A percentile compares a stretch with the other conserved stretches of the same genome.
phyloP scores from a whole-genome alignment of 2,113 vertebrate species.

The Sphyrna mokarran region DNA sequence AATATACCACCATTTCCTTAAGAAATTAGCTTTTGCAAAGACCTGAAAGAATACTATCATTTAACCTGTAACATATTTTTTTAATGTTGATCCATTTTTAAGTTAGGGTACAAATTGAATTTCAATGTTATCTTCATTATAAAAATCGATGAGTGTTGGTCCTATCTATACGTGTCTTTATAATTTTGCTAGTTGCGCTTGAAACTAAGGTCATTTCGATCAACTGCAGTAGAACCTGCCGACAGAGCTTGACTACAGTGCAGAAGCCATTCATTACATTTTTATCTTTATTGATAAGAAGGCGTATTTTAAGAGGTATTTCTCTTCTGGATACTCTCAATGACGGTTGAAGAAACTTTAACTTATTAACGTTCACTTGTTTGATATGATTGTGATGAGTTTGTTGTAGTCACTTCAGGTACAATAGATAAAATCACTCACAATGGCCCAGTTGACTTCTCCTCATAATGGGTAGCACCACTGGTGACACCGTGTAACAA shows the following conservation, averaged over 20 bases:
- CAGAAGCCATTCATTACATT: neutral
- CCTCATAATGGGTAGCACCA: neutral
- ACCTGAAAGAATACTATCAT: neutral
- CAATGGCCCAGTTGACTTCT: neutral
- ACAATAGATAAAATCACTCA: slow-evolving; percentile 4
- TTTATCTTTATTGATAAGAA: slow-evolving; percentile 14
- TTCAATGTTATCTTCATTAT: neutral
- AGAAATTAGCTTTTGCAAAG: neutral
- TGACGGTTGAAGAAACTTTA: neutral
- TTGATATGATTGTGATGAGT: slow-evolving; percentile 16
- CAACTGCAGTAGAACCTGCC: neutral
- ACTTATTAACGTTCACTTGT: neutral
- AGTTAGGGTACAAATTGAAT: neutral
- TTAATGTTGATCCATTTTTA: neutral
- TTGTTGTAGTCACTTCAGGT: slow-evolving; percentile 4
- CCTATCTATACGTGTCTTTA: neutral
- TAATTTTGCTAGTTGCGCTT: neutral
- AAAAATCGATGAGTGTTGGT: neutral
- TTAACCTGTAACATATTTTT: neutral
- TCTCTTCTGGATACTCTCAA: neutral
- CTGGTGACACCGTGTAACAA: neutral
- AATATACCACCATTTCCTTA: neutral
- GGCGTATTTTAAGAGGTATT: neutral
- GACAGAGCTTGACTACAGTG: neutral
- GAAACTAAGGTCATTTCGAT: neutral